Evolutionary conservation across 2,888 invertebrate genomes (phyloP), one percentile per base, ranked within the genome.

Genomic region (Proisotoma minuta): DNA sequence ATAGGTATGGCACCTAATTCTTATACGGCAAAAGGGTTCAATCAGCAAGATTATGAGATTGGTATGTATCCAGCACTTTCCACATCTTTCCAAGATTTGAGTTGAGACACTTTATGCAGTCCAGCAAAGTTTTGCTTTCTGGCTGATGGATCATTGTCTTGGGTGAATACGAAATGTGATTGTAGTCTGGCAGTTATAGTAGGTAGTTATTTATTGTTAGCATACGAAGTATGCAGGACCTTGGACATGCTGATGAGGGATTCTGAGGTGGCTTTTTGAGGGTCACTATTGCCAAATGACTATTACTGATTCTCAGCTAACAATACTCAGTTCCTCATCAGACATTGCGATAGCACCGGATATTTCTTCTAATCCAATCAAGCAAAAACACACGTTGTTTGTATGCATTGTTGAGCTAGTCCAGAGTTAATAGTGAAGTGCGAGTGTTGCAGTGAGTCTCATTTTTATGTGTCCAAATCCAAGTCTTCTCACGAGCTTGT

Each of bases 241-340:
- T 69, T 69, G 69, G 67, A 63, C 62, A 65, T 59, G 63, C 65
- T 69, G 69, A 67, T 63, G 69, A 69, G 69, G 65, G 67, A 69
- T 66, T 69, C 67, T 69, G 66, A 67, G 69, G 69, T 67, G 69
- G 69, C 60, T 69, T 59, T 69, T 65, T 69, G 69, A 69, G 69
- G 69, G 69, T 69, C 69, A 69, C 69, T 65, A 66, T 66, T 69
- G 63, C 65, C 62, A 63, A 69, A 66, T 66, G 69, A 69, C 66
- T 69, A 68, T 60, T 51, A 69, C 40, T 64, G 66, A 67, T 56
- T 65, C 67, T 65, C 51, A 62, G 39, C 61, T 57, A 53, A 58
- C 56, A 60, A 63, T 63, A 60, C 60, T 67, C 69, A 69, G 67
- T 69, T 69, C 66, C 69, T 67, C 69, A 67, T 67, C 66, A 67